Conservation (phyloP, 92 coral and sea anemone genomes). For the Porites rus region DNA sequence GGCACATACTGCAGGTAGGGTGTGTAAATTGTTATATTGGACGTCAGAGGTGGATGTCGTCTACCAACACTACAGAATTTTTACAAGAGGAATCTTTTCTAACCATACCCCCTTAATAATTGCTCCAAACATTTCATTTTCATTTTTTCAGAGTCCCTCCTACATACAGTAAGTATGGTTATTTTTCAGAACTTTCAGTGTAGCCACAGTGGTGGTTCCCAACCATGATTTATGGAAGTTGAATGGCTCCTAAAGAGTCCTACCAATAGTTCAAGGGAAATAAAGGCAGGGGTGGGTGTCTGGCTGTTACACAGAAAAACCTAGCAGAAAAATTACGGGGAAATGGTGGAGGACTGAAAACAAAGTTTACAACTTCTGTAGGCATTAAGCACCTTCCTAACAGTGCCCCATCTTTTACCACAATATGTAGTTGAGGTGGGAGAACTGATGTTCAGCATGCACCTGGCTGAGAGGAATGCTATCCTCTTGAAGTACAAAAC, state of each 20-base stretch:
- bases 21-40: constrained; percentile 9
- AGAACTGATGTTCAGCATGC: constrained; percentile 44
- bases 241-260: neutral
- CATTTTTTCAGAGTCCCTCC: constrained; percentile 31
- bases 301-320: too few relatives aligned
- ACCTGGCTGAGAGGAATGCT: constrained; percentile 17
- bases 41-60: constrained; percentile 18
- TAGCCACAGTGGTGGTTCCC: constrained; percentile 12
- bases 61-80: neutral
- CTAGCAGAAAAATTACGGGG: neutral
- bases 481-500: constrained; percentile 47
- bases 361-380: constrained; percentile 1
- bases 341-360: neutral
- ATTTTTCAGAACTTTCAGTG: neutral
- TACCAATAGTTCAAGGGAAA: neutral
- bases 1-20: constrained; percentile 55
- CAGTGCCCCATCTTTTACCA: neutral
- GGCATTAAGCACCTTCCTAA: neutral
- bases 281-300: too few relatives aligned
- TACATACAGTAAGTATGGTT: constrained; percentile 49
- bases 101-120: neutral
- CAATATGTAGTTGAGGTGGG: neutral
- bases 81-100: constrained; percentile 6
- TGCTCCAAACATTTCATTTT: constrained; percentile 3
- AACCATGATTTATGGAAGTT: neutral